A percentile compares a stretch with the other conserved stretches of the same genome.
Conservation (phyloP, 2,888 invertebrate species). For the Seira sanloemensis region DNA sequence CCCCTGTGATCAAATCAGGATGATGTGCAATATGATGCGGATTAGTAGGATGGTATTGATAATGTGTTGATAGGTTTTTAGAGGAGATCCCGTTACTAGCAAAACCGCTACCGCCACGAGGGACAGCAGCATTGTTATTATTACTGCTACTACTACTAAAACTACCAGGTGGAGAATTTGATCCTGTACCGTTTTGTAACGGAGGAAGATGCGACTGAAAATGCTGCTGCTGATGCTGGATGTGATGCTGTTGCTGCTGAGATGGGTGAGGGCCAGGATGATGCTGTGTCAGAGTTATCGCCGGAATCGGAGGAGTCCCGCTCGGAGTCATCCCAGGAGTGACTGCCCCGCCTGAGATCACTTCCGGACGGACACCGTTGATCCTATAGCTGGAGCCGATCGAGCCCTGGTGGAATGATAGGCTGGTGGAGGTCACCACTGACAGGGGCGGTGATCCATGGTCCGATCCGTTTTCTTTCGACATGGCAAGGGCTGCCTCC, state of each 20-base stretch:
- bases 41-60: constrained; percentile 55
- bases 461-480: constrained; percentile 50
- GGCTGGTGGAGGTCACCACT: constrained; percentile 73
- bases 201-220: constrained; percentile 61
- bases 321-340: constrained; percentile 54
- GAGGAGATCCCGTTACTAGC: constrained; percentile 59
- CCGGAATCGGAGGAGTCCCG: constrained; percentile 40
- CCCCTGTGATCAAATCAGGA: constrained; percentile 64
- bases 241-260: constrained; percentile 56
- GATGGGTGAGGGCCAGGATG: constrained; percentile 37
- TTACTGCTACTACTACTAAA: constrained; percentile 51
- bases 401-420: constrained; percentile 74
- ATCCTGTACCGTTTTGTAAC: constrained; percentile 68
- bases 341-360: constrained; percentile 81
- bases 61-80: constrained; percentile 56
- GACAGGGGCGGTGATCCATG: constrained; percentile 66
- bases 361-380: constrained; percentile 89
- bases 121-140: constrained; percentile 28
- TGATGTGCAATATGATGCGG: constrained; percentile 54
- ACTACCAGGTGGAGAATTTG: constrained; percentile 60
- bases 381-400: constrained; percentile 77
- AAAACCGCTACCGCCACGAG: constrained; percentile 37
- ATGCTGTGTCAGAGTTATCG: constrained; percentile 32
- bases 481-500: constrained; percentile 37
- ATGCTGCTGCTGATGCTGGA: constrained; percentile 54